These are phyloP conservation scores for Odocoileus hemionus DNA, from an alignment of 2,113 vertebrate species.

Conservation along the genomic window DNA sequence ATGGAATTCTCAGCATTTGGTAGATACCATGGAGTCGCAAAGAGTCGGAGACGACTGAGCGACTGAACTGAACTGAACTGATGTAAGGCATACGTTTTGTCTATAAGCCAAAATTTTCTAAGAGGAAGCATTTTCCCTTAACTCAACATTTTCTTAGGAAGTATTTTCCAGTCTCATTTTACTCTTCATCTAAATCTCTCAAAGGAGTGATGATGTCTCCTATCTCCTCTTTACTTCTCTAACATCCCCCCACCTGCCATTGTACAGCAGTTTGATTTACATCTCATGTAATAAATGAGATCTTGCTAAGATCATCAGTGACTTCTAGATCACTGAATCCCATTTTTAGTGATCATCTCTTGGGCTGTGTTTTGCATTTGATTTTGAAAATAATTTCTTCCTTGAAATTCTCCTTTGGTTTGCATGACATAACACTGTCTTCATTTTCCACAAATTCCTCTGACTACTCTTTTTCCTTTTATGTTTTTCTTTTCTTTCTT, in stretches of 20 bases:
- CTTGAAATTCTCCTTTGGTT: conserved; percentile 8
- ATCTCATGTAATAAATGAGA: not conserved
- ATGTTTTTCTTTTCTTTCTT: not conserved
- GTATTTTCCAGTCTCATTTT: not conserved
- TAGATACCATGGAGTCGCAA: not conserved
- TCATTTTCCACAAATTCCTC: not conserved
- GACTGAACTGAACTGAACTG: too few relatives aligned
- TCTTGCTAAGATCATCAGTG: not conserved
- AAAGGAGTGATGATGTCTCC: not conserved
- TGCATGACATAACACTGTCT: not conserved
- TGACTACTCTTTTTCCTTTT: not conserved
- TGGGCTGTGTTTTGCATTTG: not conserved
- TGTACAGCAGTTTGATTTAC: not conserved
- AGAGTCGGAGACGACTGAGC: too few relatives aligned
- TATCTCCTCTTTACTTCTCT: not conserved
- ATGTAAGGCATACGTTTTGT: not conserved
- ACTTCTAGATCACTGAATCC: not conserved
- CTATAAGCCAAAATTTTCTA: not conserved
- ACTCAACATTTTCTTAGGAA: not conserved
- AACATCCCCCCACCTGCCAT: fast-evolving
- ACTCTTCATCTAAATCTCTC: not conserved
- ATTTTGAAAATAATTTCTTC: not conserved
- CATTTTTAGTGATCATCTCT: not conserved
- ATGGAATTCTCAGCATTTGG: not conserved
- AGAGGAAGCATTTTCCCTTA: not conserved